These are phyloP conservation scores for Myiagra hebetior DNA, from an alignment of 2,113 vertebrate genomes.

Conservation along the genomic window DNA sequence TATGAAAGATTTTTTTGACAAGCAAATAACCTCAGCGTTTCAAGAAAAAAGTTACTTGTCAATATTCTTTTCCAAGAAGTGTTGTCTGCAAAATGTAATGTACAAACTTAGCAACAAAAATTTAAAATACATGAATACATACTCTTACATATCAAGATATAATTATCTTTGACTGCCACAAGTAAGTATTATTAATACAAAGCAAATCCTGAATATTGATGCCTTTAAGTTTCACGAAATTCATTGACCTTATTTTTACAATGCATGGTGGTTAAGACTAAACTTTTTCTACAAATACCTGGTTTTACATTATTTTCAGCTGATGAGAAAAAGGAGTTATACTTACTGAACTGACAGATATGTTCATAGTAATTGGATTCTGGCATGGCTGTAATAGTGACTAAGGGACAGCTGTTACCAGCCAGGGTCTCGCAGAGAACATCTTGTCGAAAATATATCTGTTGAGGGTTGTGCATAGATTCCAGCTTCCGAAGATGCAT, in stretches of 20 bases:
- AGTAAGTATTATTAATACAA: background rate
- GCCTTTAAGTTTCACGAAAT: background rate
- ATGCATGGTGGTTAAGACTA: background rate
- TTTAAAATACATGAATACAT: background rate
- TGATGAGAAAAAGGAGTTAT: background rate
- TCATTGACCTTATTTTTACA: background rate
- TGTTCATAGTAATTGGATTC: conserved; percentile 89
- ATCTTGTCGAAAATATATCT: conserved; percentile 91
- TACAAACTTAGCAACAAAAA: background rate
- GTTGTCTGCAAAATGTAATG: background rate
- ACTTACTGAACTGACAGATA: conserved; percentile 95
- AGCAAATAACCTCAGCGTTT: background rate
- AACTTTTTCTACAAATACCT: background rate
- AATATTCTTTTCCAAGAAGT: background rate
- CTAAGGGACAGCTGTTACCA: conserved; percentile 90
- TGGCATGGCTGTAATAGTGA: conserved; percentile 97
- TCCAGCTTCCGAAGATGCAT: conserved; percentile 96
- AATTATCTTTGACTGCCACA: background rate
- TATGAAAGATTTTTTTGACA: background rate
- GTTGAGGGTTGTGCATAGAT: conserved; percentile 83
- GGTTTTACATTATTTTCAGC: background rate
- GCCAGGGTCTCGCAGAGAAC: conserved; percentile 89
- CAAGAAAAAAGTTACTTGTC: background rate
- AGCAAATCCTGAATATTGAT: background rate
- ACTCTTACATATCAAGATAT: background rate